Evolutionary conservation across 2,888 invertebrate species (phyloP).

Genomic region (Dynastes tityus): DNA sequence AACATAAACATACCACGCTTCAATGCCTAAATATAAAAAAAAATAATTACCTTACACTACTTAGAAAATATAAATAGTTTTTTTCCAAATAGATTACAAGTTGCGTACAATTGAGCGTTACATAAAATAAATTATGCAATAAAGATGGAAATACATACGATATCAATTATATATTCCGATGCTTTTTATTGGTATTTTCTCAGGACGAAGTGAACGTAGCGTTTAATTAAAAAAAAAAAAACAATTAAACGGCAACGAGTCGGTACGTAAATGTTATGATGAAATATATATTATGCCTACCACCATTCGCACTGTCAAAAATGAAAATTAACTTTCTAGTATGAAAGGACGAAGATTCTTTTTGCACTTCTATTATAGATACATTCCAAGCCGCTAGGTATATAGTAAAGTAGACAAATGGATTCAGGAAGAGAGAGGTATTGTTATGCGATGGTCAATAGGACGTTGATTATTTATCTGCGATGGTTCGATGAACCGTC

Average conservation of each 20-base stretch:
- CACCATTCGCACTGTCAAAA: neutral
- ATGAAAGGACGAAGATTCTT: conserved; percentile 4
- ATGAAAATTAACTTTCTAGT: conserved; percentile 31
- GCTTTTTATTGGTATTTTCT: conserved; percentile 21
- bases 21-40: no score
- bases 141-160: no score
- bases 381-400: neutral
- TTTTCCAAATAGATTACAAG: no score
- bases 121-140: neutral
- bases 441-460: neutral
- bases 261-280: neutral
- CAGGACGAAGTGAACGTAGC: conserved; percentile 4
- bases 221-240: neutral
- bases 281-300: conserved; percentile 2
- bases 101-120: neutral
- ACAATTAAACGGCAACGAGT: neutral
- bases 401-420: neutral
- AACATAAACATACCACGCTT: no score
- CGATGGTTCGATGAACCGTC: conserved; percentile 7
- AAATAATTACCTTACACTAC: no score
- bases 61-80: no score
- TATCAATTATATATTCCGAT: no score
- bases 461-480: conserved; percentile 1
- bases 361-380: conserved; percentile 10
- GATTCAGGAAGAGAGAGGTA: conserved; percentile 34